Percentiles rank a stretch among this genome's conserved stretches.
These are phyloP conservation scores for Limnothrissa miodon DNA, from an alignment of 2,113 vertebrate genomes.

Conservation along the genomic window DNA sequence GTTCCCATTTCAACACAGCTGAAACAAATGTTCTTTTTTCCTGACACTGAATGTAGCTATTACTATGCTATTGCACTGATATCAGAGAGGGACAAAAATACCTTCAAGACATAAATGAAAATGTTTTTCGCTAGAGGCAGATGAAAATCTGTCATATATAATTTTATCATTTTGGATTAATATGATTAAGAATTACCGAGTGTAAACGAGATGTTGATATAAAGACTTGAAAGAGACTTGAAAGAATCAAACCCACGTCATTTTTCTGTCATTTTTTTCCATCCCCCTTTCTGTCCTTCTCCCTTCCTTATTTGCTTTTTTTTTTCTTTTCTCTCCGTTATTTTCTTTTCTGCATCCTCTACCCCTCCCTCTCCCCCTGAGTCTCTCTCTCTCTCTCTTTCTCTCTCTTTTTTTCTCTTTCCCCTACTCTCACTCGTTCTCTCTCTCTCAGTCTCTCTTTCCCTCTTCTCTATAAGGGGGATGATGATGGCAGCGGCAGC, in stretches of 20 bases:
- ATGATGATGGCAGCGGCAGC: not conserved
- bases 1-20: constrained; percentile 17
- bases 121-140: not conserved
- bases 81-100: not conserved
- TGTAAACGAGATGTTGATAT: not conserved
- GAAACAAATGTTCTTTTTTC: not conserved
- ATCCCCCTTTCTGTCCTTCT: not conserved
- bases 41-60: not conserved
- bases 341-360: not conserved
- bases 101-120: not conserved
- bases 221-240: not conserved
- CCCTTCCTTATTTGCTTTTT: not conserved
- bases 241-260: too few relatives aligned
- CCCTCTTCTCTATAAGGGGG: not conserved
- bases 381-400: not conserved
- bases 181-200: not conserved
- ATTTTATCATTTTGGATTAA: not conserved
- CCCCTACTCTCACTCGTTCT: not conserved
- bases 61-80: not conserved
- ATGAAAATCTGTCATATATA: not conserved
- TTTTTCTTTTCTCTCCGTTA: not conserved
- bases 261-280: not conserved
- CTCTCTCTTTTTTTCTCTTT: not conserved
- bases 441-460: not conserved
- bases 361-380: not conserved